Evolutionary conservation across 2,797 vertebrate genomes (phyloP), one percentile per base, ranked within the genome.

Genomic region (Cetoscarus ocellatus): DNA sequence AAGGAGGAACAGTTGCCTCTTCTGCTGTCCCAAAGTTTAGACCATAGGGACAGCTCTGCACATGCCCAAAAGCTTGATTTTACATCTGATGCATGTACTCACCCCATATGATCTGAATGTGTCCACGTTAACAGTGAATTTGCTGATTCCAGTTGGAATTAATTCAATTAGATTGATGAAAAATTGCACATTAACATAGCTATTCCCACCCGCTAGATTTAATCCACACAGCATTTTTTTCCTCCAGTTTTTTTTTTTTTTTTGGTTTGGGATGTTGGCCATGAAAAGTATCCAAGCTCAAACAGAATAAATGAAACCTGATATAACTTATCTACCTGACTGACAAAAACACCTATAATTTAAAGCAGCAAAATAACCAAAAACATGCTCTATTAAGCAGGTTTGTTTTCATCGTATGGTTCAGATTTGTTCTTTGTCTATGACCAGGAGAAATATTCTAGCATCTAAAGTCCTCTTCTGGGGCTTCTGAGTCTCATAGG

Each of bases 401-500:
- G 34, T 12, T 27, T 27, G 49, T 13, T 19, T 17, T 13, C 7
- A 11, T 50, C 18, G 12, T 27, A n/a, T 1, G 12, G 50, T 12
- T 51, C 64, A 63, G 51, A 42, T 68, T 66, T 58, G 17, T 45
- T 27, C 10, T 44, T 58, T 39, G 39, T 51, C 55, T 60, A 49
- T 54, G 66, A 75, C 67, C 63, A 65, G 44, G 72, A 75, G 82
- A 85, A 75, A 67, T 36, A 70, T 82, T 75, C 60, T 18, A 49
- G 45, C 64, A 66, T 75, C 66, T 61, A 49, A 64, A 81, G 54
- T 45, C 57, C 80, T 79, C 81, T 69, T 68, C 78, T 71, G 77
- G 73, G 78, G 69, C 79, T 86, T 49, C 86, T 83, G 85, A 77
- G 69, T 86, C 61, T 70, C 27, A 27, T 27, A 55, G 80, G 87